Base-by-base conservation (phyloP, 2,888 invertebrate genomes). In the Drosophila limbata region DNA sequence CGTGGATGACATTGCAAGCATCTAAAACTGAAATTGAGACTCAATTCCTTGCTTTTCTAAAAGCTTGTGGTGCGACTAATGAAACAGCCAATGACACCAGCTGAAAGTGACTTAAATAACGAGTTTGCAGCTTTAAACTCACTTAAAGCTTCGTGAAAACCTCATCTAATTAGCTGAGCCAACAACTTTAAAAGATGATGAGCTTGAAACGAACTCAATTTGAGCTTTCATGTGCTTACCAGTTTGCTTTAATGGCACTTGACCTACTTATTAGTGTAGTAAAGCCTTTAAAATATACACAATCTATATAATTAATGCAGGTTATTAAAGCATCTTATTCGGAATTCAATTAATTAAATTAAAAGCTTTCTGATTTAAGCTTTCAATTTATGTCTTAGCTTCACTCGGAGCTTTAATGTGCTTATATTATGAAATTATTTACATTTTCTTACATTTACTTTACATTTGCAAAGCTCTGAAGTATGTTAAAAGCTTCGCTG, bases 1-100 rank as follows among this genome's bases (percentile, higher is more conserved):
- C 63, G 60, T 73, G 48, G 55, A 64, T 52, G 52, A 69, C 74
- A 73, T 69, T 65, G 69, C 69, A 37, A 55, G 44, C 52, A 50
- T 25, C 64, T 35, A 17, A 61, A 37, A 40, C 51, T 37, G 33
- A 57, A 47, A 48, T 37, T 48, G 57, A 13, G 31, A 28, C 44
- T 10, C 21, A 62, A 50, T 52, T 35, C 31, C 44, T 44, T 17
- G 21, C 48, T 51, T 47, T 28, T 40, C 25, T 28, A 28, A 35
- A 31, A 17, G 28, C n/a, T 40, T 10, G 15, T 10, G 15, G 40
- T 9, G 17, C 13, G 35, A n/a, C 25, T 19, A 55, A 55, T 53
- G 28, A 21, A 53, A 40, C 35, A 8, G 51, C 25, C 53, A 53
- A 55, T 44, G 55, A 55, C 55, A 42, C 42, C 13, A 28, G 42